Evolutionary conservation across 2,888 invertebrate genomes (phyloP).

Genomic region (Oxyscelio sp.): DNA sequence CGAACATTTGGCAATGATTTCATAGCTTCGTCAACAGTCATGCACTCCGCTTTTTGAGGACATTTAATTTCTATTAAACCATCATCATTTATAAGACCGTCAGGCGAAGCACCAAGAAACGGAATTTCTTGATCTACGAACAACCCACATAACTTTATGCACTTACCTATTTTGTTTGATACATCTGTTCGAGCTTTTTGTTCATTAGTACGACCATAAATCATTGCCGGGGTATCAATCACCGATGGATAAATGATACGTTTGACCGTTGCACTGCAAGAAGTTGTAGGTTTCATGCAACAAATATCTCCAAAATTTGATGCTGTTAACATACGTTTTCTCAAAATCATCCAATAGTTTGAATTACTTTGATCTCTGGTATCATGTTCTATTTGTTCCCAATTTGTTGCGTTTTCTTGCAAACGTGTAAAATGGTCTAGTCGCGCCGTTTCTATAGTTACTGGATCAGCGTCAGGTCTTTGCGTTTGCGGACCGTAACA

Average conservation of each 20-base stretch:
- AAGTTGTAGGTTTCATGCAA: constrained; percentile 40
- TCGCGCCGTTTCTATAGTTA: constrained; percentile 3
- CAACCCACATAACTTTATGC: constrained; percentile 75
- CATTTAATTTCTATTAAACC: constrained; percentile 74
- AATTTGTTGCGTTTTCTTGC: constrained; percentile 27
- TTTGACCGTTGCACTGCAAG: constrained; percentile 44
- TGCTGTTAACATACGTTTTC: constrained; percentile 62
- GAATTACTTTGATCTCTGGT: constrained; percentile 48
- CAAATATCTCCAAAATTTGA: constrained; percentile 68
- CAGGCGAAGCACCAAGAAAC: constrained; percentile 72
- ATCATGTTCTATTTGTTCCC: constrained; percentile 54
- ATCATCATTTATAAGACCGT: constrained; percentile 75
- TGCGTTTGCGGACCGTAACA: constrained; percentile 59
- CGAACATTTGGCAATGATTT: constrained; percentile 22
- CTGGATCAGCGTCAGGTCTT: constrained; percentile 50
- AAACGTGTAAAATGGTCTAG: constrained; percentile 46
- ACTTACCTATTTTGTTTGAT: constrained; percentile 10
- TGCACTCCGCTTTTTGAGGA: not conserved
- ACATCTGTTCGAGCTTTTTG: constrained; percentile 11
- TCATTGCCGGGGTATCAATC: not conserved
- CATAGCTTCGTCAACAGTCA: not conserved
- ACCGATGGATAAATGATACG: constrained; percentile 53
- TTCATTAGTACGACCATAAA: not conserved
- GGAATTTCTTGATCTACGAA: constrained; percentile 76
- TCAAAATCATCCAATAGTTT: constrained; percentile 48